Base-by-base conservation (phyloP, 2,888 invertebrate genomes). In the Ophioninae sp. region DNA sequence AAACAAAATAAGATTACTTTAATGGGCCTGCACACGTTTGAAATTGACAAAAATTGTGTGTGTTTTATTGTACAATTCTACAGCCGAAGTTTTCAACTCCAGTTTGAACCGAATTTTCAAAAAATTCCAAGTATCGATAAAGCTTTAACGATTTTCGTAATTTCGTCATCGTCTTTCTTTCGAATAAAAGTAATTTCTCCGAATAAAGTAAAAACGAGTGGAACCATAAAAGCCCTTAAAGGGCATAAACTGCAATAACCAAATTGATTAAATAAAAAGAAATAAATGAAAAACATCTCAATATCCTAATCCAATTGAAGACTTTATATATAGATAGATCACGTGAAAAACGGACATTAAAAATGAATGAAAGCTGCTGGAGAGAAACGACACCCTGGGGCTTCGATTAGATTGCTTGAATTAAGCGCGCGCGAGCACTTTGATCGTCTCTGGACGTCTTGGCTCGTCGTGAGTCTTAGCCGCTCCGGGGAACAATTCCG, bases 401-500 rank as follows among this genome's bases (percentile, higher is more conserved):
- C 61, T 79, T 84, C 81, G 84, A 84, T 84, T 79, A 76, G 81
- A 81, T 72, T 62, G 70, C 79, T 67, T 75, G 68, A 81, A 84
- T 84, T 84, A 84, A 84, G 81, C 79, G 75, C 81, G 75, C 81
- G 67, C 75, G 75, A 61, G 79, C 79, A 76, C 68, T 79, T 79
- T 70, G 30, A 44, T 17, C 79, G 72, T 68, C 50, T 50, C 50
- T 50, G 70, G 62, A 62, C 75, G 75, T 72, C 67, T 65, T 72
- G 41, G 20, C 59, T 72, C 75, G 56, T 73, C 79, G 79, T 76
- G 67, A 20, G 73, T 76, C 84, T 44, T 39, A 50, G 68, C 79
- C 41, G 75, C 84, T 79, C 81, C n/a, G 20, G 84, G 81, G 84
- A 81, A 81, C 84, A 76, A 84, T 84, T 81, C 72, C 76, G 59